These are phyloP conservation scores for Erynnis tages DNA, from an alignment of 2,888 invertebrate species.

Conservation along the genomic window DNA sequence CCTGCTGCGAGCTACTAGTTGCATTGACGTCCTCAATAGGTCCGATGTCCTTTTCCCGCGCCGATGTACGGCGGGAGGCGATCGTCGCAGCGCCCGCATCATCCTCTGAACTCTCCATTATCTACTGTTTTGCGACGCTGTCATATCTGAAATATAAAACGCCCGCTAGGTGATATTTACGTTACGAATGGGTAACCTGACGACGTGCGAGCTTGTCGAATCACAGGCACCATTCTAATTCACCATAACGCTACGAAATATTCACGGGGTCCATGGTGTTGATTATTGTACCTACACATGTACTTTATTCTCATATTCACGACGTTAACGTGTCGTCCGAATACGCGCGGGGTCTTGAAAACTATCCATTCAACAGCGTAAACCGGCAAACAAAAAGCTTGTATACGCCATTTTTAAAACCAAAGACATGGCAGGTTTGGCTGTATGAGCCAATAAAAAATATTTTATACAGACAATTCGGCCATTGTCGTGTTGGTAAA, in stretches of 20 bases:
- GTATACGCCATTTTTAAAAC: conserved; percentile 84
- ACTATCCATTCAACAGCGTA: conserved; percentile 71
- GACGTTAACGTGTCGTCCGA: conserved; percentile 66
- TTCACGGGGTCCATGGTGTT: conserved; percentile 75
- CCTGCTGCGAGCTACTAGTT: conserved; percentile 62
- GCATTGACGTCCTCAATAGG: conserved; percentile 68
- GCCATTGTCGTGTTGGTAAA: conserved; percentile 82
- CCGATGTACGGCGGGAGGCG: conserved; percentile 78
- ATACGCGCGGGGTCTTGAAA: conserved; percentile 68
- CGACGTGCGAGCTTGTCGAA: conserved; percentile 79
- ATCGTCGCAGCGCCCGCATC: conserved; percentile 79
- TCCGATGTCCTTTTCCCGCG: conserved; percentile 78
- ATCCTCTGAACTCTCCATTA: conserved; percentile 81
- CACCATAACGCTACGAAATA: conserved; percentile 78
- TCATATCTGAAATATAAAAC: conserved; percentile 80
- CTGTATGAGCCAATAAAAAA: conserved; percentile 80
- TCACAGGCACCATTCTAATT: conserved; percentile 81
- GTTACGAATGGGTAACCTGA: conserved; percentile 77
- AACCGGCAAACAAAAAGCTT: conserved; percentile 84
- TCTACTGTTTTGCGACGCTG: conserved; percentile 78
- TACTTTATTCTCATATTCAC: conserved; percentile 81
- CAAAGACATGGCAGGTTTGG: conserved; percentile 81
- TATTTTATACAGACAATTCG: conserved; percentile 77
- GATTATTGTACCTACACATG: conserved; percentile 79
- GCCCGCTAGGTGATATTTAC: conserved; percentile 76